Base-by-base conservation (phyloP, 2,888 invertebrate species). In the Eremobia ochroleuca region DNA sequence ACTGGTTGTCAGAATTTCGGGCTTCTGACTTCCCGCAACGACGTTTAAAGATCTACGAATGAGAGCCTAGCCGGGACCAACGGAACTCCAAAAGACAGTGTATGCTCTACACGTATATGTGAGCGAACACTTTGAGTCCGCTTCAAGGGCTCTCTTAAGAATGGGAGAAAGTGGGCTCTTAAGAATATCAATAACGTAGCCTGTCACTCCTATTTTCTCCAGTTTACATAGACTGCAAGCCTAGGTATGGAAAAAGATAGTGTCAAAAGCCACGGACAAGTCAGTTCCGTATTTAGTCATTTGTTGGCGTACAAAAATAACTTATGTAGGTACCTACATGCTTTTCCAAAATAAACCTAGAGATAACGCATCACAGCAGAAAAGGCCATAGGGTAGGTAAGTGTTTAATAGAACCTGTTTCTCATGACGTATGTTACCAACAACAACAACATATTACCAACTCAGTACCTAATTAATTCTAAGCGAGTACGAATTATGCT, bases 401-500 rank as follows among this genome's bases (percentile, higher is more conserved):
- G 80, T 74, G 15, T 52, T 34, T n/a, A 71, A 21, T 34, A 58
- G 9, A 49, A 71, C 46, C 13, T 28, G 31, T 62, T 52, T 13
- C 11, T 21, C n/a, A 46, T 65, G 9, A 65, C 40, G 31, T 69
- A 25, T 72, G 21, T 37, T n/a, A n/a, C n/a, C n/a, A n/a, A n/a
- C n/a, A n/a, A n/a, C n/a, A 76, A 25, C 25, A 18, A 43, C 11
- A 6, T 28, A 71, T 8, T 58, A 11, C 68, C 34, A 71, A 49
- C 37, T 18, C 15, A n/a, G 15, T 72, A 74, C n/a, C n/a, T n/a
- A n/a, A 80, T 74, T 64, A 59, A 81, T 62, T 66, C 69, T 40
- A 37, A 18, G 34, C 81, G 62, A 70, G 74, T 52, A 25, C 69
- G 62, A 37, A 72, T 81, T 77, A 84, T 83, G n/a, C 65, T 43